phyloP scores from a whole-genome alignment of 2,113 vertebrate genomes.

The Solea senegalensis region DNA sequence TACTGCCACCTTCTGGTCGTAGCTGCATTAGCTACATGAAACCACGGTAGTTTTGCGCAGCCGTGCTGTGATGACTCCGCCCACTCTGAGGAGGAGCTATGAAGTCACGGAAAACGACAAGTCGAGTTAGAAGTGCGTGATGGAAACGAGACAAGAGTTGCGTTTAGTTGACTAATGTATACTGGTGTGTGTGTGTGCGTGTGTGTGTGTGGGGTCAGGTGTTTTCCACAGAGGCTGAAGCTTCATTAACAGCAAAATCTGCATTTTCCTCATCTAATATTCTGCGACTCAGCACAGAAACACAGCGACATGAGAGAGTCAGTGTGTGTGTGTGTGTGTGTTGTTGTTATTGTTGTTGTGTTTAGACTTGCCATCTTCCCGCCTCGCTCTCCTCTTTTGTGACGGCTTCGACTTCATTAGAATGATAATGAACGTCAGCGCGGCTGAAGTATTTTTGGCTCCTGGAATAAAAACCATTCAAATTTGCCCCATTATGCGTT shows the following conservation, averaged over 20 bases:
- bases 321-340: neutral
- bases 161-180: no score
- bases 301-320: neutral
- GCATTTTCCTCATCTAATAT: constrained; percentile 25
- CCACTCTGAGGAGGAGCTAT: no score
- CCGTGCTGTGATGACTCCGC: no score
- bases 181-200: neutral
- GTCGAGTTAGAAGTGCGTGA: no score
- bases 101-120: no score
- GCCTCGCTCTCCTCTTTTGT: constrained; percentile 56
- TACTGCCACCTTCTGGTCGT: no score
- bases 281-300: constrained; percentile 27
- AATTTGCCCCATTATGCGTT: constrained; percentile 57
- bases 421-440: constrained; percentile 74
- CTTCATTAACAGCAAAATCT: constrained; percentile 56
- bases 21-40: no score
- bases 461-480: constrained; percentile 60
- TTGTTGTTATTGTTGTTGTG: constrained; percentile 31
- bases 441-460: constrained; percentile 67
- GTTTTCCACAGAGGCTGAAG: constrained; percentile 32
- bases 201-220: constrained; percentile 37
- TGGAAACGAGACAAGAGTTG: no score
- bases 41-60: no score
- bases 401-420: constrained; percentile 72
- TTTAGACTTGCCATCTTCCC: constrained; percentile 56